These are phyloP conservation scores for Asarcornis scutulata DNA, from an alignment of 2,113 vertebrate genomes.

Conservation along the genomic window DNA sequence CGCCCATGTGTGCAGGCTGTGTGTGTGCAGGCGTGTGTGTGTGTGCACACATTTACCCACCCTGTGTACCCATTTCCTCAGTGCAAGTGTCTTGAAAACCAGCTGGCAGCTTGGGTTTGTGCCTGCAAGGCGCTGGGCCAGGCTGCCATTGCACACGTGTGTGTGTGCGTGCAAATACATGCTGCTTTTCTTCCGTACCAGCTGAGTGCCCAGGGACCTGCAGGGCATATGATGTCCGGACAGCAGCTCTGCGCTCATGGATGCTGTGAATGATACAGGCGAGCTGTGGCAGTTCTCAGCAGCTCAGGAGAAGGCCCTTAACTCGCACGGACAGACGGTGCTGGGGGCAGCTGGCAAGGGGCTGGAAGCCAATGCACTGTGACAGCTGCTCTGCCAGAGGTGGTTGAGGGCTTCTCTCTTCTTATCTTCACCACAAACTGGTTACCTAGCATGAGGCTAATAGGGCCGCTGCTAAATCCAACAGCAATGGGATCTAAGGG, in stretches of 20 bases:
- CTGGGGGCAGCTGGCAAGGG: constrained; percentile 56
- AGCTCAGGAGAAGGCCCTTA: constrained; percentile 52
- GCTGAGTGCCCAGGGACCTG: constrained; percentile 16
- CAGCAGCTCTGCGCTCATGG: constrained; percentile 9
- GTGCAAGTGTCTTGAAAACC: not conserved
- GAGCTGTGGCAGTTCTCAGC: constrained; percentile 51
- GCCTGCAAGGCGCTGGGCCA: not conserved
- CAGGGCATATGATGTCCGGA: not conserved
- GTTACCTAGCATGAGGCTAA: constrained; percentile 54
- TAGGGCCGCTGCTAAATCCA: not conserved
- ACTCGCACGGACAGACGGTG: constrained; percentile 17
- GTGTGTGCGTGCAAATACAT: not conserved
- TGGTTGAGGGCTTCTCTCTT: constrained; percentile 34
- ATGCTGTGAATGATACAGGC: constrained; percentile 69
- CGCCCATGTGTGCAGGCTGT: not conserved
- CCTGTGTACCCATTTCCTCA: not conserved
- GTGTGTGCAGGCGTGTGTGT: not conserved
- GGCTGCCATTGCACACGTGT: not conserved
- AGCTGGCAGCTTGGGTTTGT: not conserved
- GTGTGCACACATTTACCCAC: not conserved
- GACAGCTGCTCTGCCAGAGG: constrained; percentile 46
- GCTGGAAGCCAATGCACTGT: constrained; percentile 29
- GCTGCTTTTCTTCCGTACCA: not conserved
- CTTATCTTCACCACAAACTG: constrained; percentile 38
- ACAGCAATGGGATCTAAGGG: constrained; percentile 19